phyloP scores from a whole-genome alignment of 1,140 invertebrate species.

The Sipha flava region DNA sequence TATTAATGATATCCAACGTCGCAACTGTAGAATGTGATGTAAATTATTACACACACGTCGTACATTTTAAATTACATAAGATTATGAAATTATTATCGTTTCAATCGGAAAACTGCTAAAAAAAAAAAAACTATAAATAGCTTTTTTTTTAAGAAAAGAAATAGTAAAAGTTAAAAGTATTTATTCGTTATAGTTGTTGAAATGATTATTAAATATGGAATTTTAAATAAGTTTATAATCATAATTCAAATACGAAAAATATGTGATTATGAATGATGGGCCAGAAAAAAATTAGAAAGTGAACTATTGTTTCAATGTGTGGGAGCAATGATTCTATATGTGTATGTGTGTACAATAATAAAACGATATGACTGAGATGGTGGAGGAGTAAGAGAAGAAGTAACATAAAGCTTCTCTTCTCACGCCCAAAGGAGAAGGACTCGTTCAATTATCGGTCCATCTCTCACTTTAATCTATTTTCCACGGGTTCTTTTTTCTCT shows the following conservation, averaged over 20 bases:
- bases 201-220: too few species aligned
- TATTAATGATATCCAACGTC: too few species aligned
- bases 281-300: constrained; percentile 9
- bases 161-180: too few species aligned
- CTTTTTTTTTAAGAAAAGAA: too few species aligned
- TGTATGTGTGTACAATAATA: not conserved
- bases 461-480: constrained; percentile 23
- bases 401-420: constrained; percentile 21
- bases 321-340: constrained; percentile 17
- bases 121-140: too few species aligned
- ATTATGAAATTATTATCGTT: too few species aligned
- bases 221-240: not conserved
- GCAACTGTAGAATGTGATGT: too few species aligned
- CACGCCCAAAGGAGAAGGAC: not conserved
- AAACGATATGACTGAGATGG: not conserved
- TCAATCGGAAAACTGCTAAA: too few species aligned
- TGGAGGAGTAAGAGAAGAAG: not conserved
- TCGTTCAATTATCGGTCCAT: constrained; percentile 28
- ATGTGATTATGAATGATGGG: not conserved
- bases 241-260: not conserved
- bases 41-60: too few species aligned
- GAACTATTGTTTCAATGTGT: constrained; percentile 27
- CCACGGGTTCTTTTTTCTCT: not conserved
- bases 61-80: too few species aligned
- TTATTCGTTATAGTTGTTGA: too few species aligned